Percentiles rank a stretch among this genome's conserved stretches.
phyloP scores from a whole-genome alignment of 2,113 vertebrate species.

The Condylura cristata region DNA sequence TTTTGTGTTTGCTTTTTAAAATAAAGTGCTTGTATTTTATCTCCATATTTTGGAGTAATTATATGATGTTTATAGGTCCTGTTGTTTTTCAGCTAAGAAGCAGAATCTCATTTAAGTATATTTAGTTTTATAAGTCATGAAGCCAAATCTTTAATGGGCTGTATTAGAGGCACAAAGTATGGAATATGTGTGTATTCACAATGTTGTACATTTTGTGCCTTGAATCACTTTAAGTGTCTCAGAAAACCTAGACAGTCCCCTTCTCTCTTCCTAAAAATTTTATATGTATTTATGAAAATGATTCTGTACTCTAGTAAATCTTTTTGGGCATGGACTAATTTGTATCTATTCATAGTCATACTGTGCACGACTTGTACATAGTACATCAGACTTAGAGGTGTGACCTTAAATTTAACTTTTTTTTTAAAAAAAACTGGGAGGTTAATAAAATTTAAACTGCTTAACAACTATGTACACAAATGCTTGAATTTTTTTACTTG shows the following conservation, averaged over 20 bases:
- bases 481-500: constrained; percentile 43
- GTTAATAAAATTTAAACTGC: constrained; percentile 80
- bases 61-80: constrained; percentile 83
- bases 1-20: constrained; percentile 82
- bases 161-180: constrained; percentile 59
- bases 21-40: constrained; percentile 86
- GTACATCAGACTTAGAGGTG: constrained; percentile 66
- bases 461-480: constrained; percentile 66
- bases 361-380: constrained; percentile 79
- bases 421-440: constrained; percentile 64
- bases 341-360: constrained; percentile 74
- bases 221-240: constrained; percentile 64
- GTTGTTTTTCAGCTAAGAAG: constrained; percentile 85
- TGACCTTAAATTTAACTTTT: constrained; percentile 79
- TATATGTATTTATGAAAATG: constrained; percentile 75
- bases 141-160: constrained; percentile 67
- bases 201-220: constrained; percentile 70
- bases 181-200: constrained; percentile 32
- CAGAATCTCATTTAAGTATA: constrained; percentile 76
- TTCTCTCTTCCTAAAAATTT: constrained; percentile 61
- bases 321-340: constrained; percentile 69
- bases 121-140: constrained; percentile 65
- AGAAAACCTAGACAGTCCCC: constrained; percentile 34
- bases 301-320: constrained; percentile 64
- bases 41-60: constrained; percentile 82